These are phyloP conservation scores for Mimas tiliae DNA, from an alignment of 2,888 invertebrate species.

Conservation along the genomic window DNA sequence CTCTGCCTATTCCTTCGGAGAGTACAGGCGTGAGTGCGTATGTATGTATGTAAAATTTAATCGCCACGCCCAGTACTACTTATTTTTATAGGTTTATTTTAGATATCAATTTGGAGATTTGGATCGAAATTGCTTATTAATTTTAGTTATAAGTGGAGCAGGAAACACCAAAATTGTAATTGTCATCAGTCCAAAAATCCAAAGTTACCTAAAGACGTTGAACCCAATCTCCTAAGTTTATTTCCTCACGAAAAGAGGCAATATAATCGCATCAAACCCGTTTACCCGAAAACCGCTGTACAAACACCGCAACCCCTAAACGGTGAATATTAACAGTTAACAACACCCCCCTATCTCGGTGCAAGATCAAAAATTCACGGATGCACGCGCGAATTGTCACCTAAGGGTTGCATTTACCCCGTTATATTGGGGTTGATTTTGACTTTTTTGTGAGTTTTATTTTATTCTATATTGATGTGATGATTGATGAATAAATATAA, in stretches of 20 bases:
- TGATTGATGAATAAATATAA: no score
- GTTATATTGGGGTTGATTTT: not conserved
- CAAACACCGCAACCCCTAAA: constrained; percentile 21
- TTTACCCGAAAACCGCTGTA: constrained; percentile 13
- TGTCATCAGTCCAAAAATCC: no score
- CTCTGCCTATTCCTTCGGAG: no score
- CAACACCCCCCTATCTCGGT: constrained; percentile 1
- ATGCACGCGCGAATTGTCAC: constrained; percentile 25
- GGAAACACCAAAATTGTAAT: no score
- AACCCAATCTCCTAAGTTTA: not conserved
- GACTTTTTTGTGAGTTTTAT: not conserved
- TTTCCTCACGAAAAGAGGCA: not conserved
- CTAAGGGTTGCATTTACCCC: constrained; percentile 15
- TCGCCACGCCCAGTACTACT: no score
- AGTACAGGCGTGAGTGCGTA: no score
- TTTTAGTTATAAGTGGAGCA: no score
- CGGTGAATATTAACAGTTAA: constrained; percentile 27
- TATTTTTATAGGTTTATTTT: no score
- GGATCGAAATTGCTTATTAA: no score
- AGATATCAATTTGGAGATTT: no score
- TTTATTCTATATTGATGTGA: not conserved
- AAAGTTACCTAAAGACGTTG: no score
- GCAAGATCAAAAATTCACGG: constrained; percentile 24
- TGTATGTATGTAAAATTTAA: no score
- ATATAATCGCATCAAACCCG: constrained; percentile 23